Conservation (phyloP, 2,113 vertebrate species). For the Clarias magur region DNA sequence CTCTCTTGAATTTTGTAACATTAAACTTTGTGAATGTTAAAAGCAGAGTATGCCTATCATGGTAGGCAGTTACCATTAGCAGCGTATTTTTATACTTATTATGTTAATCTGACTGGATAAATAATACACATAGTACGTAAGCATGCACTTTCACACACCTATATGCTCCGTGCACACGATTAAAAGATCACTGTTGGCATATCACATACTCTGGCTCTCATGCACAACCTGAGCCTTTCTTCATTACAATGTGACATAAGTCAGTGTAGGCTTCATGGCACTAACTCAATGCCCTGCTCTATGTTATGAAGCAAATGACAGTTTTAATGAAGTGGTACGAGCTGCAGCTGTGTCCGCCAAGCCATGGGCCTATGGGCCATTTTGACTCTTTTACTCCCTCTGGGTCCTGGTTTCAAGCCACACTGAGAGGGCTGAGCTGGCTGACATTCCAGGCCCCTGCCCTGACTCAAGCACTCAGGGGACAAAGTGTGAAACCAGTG, state of each 20-base stretch:
- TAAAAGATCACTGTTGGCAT: constrained; percentile 4
- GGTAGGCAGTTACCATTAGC: constrained; percentile 2
- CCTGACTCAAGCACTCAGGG: constrained; percentile 53
- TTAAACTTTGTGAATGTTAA: constrained; percentile 27
- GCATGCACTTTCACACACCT: neutral
- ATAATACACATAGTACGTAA: neutral
- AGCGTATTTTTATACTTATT: neutral
- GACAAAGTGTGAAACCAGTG: constrained; percentile 64
- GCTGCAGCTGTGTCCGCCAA: constrained; percentile 65
- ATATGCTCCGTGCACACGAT: neutral
- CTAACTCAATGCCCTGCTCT: constrained; percentile 46
- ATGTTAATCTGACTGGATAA: neutral
- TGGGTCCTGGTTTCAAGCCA: constrained; percentile 31
- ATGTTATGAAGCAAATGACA: constrained; percentile 59
- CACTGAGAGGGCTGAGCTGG: constrained; percentile 57
- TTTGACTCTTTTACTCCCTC: constrained; percentile 46
- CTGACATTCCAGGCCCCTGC: constrained; percentile 49
- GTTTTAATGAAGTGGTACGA: constrained; percentile 64
- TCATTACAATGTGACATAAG: constrained; percentile 65
- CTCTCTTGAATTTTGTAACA: constrained; percentile 12
- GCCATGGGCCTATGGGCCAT: constrained; percentile 59
- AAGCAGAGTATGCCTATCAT: constrained; percentile 4
- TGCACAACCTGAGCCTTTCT: constrained; percentile 61
- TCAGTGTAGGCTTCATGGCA: constrained; percentile 35
- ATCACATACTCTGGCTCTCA: neutral